A percentile compares a stretch with the other conserved stretches of the same genome.
These are phyloP conservation scores for Tokudaia tokunoshimensis DNA, from an alignment of 2,797 vertebrate species.

Conservation along the genomic window DNA sequence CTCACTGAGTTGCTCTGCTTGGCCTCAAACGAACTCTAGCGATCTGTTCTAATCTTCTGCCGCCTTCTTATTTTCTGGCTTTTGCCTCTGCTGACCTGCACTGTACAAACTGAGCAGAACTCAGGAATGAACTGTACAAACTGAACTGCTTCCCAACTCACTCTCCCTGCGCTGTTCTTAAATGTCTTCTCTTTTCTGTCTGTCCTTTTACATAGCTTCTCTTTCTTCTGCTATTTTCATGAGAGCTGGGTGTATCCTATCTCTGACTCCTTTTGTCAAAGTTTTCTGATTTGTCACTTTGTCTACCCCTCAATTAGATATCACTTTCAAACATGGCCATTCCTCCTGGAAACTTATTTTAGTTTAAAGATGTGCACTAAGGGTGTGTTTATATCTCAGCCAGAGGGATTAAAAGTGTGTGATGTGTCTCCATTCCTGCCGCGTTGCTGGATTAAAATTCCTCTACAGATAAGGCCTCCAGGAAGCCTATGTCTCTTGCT, in stretches of 20 bases:
- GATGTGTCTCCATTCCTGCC: neutral
- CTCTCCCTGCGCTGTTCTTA: neutral
- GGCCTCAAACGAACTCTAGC: neutral
- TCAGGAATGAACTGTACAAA: too few species aligned
- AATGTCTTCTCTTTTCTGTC: neutral
- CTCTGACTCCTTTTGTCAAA: neutral
- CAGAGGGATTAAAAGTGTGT: neutral
- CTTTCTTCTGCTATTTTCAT: neutral
- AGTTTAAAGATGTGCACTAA: neutral
- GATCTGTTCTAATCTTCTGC: neutral
- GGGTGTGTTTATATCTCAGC: neutral
- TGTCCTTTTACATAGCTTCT: neutral
- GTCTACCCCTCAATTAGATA: neutral
- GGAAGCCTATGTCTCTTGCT: neutral
- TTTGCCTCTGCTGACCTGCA: too few species aligned
- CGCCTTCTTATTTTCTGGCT: too few species aligned
- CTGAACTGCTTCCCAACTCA: too few species aligned
- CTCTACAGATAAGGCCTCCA: neutral
- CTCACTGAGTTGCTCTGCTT: neutral
- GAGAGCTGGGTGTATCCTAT: neutral
- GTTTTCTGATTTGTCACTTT: neutral
- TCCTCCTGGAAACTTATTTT: neutral
- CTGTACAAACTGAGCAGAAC: too few species aligned
- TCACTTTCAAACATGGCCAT: neutral
- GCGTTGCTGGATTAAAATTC: neutral